Evolutionary conservation across 2,888 invertebrate species (phyloP).

Genomic region (Tillus elongatus): DNA sequence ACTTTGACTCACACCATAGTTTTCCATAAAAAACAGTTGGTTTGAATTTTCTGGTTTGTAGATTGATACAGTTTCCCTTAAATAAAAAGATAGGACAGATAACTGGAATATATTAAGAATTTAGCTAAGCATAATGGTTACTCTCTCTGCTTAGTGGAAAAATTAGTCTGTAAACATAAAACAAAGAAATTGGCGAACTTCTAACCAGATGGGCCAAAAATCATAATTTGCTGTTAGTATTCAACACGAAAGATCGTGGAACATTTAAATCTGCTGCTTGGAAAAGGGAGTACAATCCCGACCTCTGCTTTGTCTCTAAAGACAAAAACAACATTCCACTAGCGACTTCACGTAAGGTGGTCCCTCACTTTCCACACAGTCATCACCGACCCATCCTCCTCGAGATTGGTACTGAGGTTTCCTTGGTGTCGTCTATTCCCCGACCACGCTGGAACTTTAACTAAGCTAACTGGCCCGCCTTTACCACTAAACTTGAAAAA

Average conservation of each 20-base stretch:
- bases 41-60: no score
- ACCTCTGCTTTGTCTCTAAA: neutral
- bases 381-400: neutral
- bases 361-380: neutral
- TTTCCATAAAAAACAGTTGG: no score
- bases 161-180: no score
- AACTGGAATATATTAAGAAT: no score
- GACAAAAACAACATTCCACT: neutral
- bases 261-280: conserved; percentile 7
- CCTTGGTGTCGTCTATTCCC: neutral
- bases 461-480: neutral
- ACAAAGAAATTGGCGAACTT: no score
- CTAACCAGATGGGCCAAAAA: no score
- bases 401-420: conserved; percentile 4
- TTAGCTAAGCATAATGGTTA: no score
- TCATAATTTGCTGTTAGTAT: neutral
- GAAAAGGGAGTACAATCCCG: conserved; percentile 1
- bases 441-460: neutral
- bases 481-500: conserved; percentile 9
- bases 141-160: no score
- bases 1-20: no score
- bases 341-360: neutral
- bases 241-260: neutral
- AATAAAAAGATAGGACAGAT: no score
- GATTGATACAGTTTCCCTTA: no score